phyloP scores from a whole-genome alignment of 2,888 invertebrate species.

The Agrenia bidenticulata region DNA sequence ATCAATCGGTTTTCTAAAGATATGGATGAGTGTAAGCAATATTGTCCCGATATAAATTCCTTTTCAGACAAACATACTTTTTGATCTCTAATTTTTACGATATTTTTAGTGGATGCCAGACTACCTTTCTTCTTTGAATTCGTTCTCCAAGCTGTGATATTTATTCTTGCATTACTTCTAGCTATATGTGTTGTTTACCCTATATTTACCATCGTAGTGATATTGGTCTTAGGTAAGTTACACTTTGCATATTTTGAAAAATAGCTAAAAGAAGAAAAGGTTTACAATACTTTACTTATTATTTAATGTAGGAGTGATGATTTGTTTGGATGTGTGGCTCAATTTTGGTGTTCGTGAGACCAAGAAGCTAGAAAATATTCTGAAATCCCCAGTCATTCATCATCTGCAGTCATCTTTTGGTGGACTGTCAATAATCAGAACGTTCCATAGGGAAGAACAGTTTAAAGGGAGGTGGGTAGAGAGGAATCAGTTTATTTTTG shows the following conservation, averaged over 20 bases:
- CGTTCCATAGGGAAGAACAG: constrained; percentile 57
- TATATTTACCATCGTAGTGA: constrained; percentile 55
- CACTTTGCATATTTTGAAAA: constrained; percentile 7
- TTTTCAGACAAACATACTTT: constrained; percentile 7
- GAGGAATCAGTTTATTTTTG: not conserved
- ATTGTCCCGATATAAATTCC: not conserved
- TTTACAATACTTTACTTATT: no score
- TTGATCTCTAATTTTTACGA: not conserved
- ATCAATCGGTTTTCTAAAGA: constrained; percentile 59
- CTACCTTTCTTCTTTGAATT: constrained; percentile 61
- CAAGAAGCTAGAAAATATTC: constrained; percentile 59
- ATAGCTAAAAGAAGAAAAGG: no score
- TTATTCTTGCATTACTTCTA: constrained; percentile 56
- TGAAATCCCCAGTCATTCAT: constrained; percentile 60
- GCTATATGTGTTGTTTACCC: constrained; percentile 58
- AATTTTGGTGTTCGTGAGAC: constrained; percentile 55
- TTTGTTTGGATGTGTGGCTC: constrained; percentile 53
- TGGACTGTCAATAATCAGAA: constrained; percentile 59
- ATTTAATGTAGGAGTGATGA: constrained; percentile 51
- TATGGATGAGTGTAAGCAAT: constrained; percentile 57
- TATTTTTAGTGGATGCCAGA: constrained; percentile 58
- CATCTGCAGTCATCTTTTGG: constrained; percentile 60
- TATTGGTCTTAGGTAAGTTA: constrained; percentile 55
- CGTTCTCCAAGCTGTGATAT: constrained; percentile 59
- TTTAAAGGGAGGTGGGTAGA: constrained; percentile 55